These are phyloP conservation scores for Cacajao melanocephalus DNA, from an alignment of 2,797 vertebrate genomes.

Conservation along the genomic window DNA sequence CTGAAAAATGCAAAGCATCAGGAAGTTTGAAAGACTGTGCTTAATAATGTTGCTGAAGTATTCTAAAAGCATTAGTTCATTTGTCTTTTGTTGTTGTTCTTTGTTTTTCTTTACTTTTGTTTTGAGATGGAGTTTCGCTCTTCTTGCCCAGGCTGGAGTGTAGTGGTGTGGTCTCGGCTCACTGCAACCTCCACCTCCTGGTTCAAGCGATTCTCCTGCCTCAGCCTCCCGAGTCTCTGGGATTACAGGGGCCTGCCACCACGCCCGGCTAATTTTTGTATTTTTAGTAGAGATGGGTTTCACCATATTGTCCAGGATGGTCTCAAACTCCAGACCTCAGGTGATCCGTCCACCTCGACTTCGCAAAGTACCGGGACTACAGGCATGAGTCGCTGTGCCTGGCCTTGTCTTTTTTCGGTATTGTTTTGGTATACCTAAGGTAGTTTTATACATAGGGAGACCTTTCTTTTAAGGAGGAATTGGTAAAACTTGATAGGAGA, in stretches of 20 bases:
- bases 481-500: not conserved
- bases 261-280: too few species aligned
- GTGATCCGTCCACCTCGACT: rapidly evolving
- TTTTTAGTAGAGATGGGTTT: too few species aligned
- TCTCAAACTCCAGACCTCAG: too few species aligned
- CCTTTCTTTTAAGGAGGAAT: not conserved
- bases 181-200: too few species aligned
- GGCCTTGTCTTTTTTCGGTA: not conserved
- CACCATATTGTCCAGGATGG: too few species aligned
- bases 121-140: not conserved
- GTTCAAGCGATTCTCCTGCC: too few species aligned
- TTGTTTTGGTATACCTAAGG: not conserved
- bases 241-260: too few species aligned
- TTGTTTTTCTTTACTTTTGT: not conserved
- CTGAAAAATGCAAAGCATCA: not conserved
- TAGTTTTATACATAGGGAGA: not conserved
- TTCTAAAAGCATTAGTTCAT: not conserved
- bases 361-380: too few species aligned
- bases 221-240: too few species aligned
- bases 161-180: too few species aligned
- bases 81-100: not conserved
- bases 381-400: too few species aligned
- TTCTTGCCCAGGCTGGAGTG: too few species aligned
- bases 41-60: not conserved
- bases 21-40: not conserved